Evolutionary conservation across 2,797 vertebrate species (phyloP).

Genomic region (Sebastes umbrosus): DNA sequence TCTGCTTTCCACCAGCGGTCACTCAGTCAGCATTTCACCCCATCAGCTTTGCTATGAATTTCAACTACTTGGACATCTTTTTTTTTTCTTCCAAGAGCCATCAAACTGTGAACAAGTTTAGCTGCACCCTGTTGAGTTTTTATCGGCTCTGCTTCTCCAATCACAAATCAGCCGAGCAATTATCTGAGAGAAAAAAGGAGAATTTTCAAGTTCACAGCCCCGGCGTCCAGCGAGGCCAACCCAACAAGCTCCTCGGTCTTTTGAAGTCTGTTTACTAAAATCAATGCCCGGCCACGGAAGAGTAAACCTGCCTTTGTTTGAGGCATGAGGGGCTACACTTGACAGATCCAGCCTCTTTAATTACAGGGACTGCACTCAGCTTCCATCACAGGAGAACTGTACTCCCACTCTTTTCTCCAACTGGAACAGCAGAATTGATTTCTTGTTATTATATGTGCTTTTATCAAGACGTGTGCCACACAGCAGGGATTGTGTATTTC

Average conservation of each 20-base stretch:
- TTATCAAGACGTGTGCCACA: neutral
- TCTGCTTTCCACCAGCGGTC: constrained; percentile 3
- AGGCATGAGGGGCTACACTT: neutral
- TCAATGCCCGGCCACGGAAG: constrained; percentile 23
- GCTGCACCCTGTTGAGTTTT: constrained; percentile 12
- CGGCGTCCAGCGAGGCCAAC: constrained; percentile 16
- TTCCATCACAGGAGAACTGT: neutral
- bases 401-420: neutral
- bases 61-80: neutral
- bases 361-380: constrained; percentile 9
- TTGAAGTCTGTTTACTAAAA: constrained; percentile 22
- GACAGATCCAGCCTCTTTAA: constrained; percentile 31
- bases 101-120: constrained; percentile 10
- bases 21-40: constrained; percentile 6
- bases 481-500: too few species aligned
- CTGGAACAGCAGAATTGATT: neutral
- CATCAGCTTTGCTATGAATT: constrained; percentile 23
- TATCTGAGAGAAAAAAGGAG: constrained; percentile 22
- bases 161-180: constrained; percentile 24
- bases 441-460: neutral
- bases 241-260: neutral
- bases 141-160: neutral
- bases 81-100: neutral
- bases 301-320: constrained; percentile 37
- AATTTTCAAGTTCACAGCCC: constrained; percentile 30